Percentiles rank a stretch among this genome's conserved stretches.
These are phyloP conservation scores for Zygothrica quintamaculata DNA, from an alignment of 2,888 invertebrate genomes.

Conservation along the genomic window DNA sequence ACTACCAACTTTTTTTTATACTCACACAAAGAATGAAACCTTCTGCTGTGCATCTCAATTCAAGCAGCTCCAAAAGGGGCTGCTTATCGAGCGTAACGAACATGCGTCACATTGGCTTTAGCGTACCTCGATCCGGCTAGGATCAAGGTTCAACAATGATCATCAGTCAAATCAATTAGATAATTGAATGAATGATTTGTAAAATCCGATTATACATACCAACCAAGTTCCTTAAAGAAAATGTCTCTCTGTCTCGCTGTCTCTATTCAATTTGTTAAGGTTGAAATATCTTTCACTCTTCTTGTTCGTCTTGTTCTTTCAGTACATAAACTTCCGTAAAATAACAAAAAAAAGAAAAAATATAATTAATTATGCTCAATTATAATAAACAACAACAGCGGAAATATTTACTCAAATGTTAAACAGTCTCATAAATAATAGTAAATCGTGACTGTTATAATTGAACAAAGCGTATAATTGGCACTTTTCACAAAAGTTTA, in stretches of 20 bases:
- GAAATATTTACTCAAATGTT: constrained; percentile 38
- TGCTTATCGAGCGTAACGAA: constrained; percentile 74
- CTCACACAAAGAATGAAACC: too few species aligned
- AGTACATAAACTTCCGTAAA: constrained; percentile 10
- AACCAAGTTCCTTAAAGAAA: constrained; percentile 4
- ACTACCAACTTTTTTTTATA: constrained; percentile 2
- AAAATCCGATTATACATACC: constrained; percentile 76
- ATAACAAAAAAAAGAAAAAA: constrained; percentile 3
- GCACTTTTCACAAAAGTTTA: too few species aligned
- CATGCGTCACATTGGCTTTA: constrained; percentile 73
- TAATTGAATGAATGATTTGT: constrained; percentile 80
- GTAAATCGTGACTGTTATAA: too few species aligned
- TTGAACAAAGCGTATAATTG: too few species aligned
- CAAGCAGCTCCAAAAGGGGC: too few species aligned
- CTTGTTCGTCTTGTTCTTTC: constrained; percentile 46
- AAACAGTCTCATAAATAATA: constrained; percentile 13
- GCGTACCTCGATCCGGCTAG: constrained; percentile 43
- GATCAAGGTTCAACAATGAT: constrained; percentile 78
- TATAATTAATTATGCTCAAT: constrained; percentile 28
- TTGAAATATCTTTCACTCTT: constrained; percentile 1
- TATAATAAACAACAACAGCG: constrained; percentile 26
- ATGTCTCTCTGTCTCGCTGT: not conserved
- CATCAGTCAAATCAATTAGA: constrained; percentile 81
- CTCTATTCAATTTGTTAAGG: constrained; percentile 23
- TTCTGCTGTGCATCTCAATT: too few species aligned